A percentile compares a stretch with the other conserved stretches of the same genome.
Evolutionary conservation across 2,888 invertebrate genomes (phyloP).

Genomic region (Drosophila stalkeri): DNA sequence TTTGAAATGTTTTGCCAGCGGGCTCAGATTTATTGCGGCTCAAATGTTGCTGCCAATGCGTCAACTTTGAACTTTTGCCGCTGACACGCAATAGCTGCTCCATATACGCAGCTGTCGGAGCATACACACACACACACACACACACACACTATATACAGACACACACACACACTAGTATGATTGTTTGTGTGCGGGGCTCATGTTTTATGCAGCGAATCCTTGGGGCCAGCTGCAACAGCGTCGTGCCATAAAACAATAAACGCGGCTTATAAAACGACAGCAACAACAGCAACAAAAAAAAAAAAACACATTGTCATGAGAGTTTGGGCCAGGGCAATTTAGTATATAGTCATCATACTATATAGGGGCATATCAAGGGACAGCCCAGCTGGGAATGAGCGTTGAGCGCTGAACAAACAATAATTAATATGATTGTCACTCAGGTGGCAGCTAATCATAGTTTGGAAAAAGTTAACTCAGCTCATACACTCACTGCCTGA

Average conservation of each 20-base stretch:
- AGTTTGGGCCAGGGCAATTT: constrained; percentile 16
- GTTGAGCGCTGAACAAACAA: constrained; percentile 17
- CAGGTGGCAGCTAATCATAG: constrained; percentile 44
- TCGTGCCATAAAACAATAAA: constrained; percentile 72
- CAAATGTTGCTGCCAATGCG: constrained; percentile 50
- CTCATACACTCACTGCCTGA: neutral
- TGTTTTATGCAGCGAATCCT: constrained; percentile 61
- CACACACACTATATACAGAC: too few relatives aligned
- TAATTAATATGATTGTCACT: constrained; percentile 67
- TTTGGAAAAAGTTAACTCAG: constrained; percentile 9
- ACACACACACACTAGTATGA: neutral
- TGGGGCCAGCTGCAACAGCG: constrained; percentile 50
- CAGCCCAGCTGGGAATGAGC: neutral
- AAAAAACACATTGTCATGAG: constrained; percentile 28
- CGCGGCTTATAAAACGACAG: constrained; percentile 59
- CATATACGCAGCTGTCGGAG: constrained; percentile 50
- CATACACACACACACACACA: constrained; percentile 6
- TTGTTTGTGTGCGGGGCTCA: constrained; percentile 24
- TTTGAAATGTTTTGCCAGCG: constrained; percentile 33
- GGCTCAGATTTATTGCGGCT: constrained; percentile 54
- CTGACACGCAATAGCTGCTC: constrained; percentile 58
- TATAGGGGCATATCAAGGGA: constrained; percentile 12
- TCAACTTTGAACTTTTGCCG: constrained; percentile 65
- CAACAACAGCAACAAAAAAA: neutral
- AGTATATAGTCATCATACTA: constrained; percentile 14